phyloP scores from a whole-genome alignment of 2,113 vertebrate species.

The Porphyrio hochstetteri region DNA sequence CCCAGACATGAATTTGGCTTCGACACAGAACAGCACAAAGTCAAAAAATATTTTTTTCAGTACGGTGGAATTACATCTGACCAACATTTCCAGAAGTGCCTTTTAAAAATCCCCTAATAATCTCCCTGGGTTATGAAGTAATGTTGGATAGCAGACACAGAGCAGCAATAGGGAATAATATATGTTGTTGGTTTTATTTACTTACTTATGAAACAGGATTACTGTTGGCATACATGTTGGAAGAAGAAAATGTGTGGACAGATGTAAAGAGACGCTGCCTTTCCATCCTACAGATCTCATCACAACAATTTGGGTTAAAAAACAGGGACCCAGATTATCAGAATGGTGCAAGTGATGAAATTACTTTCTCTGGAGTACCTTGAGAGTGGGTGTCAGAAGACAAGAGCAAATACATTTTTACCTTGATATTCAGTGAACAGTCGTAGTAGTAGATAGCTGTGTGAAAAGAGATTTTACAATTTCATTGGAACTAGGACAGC shows the following conservation, averaged over 20 bases:
- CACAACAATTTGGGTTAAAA: background rate
- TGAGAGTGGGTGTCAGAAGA: background rate
- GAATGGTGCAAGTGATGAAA: background rate
- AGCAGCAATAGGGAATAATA: background rate
- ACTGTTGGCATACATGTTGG: background rate
- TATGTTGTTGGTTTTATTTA: background rate
- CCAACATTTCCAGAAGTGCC: slow-evolving; percentile 20
- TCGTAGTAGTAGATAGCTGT: background rate
- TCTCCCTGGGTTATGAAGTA: slow-evolving; percentile 15
- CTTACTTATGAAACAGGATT: background rate
- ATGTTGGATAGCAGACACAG: background rate
- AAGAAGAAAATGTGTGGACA: background rate
- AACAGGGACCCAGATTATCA: background rate
- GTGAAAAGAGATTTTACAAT: background rate
- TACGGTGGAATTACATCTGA: background rate
- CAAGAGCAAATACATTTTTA: background rate
- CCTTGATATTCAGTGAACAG: background rate
- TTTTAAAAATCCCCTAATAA: slow-evolving; percentile 13
- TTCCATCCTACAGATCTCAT: background rate
- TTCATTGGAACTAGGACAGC: background rate
- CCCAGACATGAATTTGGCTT: background rate
- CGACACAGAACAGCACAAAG: background rate
- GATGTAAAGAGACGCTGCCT: rapidly evolving
- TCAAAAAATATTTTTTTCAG: background rate
- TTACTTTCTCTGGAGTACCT: background rate